These are phyloP conservation scores for Tenthredo mesomela DNA, from an alignment of 2,888 invertebrate genomes.

Conservation along the genomic window DNA sequence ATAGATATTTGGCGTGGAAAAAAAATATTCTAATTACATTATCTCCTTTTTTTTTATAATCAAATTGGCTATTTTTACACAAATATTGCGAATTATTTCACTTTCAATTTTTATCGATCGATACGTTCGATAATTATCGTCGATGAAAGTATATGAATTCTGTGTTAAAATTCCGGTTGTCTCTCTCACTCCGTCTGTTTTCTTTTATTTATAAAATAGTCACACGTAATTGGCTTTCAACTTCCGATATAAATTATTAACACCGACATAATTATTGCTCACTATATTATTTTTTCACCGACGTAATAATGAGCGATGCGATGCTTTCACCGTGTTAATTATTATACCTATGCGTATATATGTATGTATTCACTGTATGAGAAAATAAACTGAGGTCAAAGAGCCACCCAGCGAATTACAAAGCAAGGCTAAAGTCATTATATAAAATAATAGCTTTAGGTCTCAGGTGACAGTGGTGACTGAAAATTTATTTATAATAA, in stretches of 20 bases:
- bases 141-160: not conserved
- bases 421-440: conserved; percentile 25
- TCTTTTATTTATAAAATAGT: not conserved
- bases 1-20: not conserved
- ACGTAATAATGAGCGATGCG: not conserved
- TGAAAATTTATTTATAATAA: not conserved
- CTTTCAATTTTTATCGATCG: not conserved
- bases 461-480: conserved; percentile 12
- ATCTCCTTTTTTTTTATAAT: not conserved
- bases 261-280: not conserved
- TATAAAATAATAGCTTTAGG: not conserved
- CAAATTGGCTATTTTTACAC: not conserved
- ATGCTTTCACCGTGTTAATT: not conserved
- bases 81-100: not conserved
- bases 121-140: not conserved
- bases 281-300: not conserved
- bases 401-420: conserved; percentile 15
- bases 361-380: not conserved
- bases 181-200: not conserved
- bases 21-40: not conserved
- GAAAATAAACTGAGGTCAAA: conserved; percentile 15
- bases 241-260: conserved; percentile 24
- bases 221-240: conserved; percentile 4
- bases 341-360: too few species aligned
- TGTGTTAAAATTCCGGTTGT: not conserved